These are phyloP conservation scores for Ammospiza nelsoni DNA, from an alignment of 2,113 vertebrate species.

Conservation along the genomic window DNA sequence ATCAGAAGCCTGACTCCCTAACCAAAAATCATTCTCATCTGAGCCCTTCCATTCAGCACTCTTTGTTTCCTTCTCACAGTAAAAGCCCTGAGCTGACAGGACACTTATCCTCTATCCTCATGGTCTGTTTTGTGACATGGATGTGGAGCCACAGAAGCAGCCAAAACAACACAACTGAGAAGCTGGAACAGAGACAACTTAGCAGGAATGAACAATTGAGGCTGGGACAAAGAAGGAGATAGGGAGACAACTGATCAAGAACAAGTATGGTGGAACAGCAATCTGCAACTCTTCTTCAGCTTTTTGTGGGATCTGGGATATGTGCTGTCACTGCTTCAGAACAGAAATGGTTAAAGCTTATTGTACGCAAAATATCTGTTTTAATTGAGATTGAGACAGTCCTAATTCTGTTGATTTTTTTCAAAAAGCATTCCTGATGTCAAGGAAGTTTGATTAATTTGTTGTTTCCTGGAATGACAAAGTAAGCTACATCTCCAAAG, in stretches of 20 bases:
- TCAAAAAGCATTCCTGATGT: not conserved
- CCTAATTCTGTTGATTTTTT: not conserved
- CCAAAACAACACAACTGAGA: not conserved
- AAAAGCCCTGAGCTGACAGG: not conserved
- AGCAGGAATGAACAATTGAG: not conserved
- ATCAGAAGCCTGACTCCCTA: not conserved
- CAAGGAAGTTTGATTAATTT: not conserved
- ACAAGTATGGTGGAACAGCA: not conserved
- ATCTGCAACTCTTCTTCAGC: not conserved
- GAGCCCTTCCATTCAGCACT: not conserved
- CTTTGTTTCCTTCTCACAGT: not conserved
- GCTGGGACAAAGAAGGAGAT: not conserved
- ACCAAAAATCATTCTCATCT: not conserved
- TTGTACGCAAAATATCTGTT: not conserved
- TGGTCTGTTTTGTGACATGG: not conserved
- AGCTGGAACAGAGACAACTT: not conserved
- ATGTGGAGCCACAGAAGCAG: not conserved
- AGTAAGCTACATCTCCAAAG: not conserved
- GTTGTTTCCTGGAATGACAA: not conserved
- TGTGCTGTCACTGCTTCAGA: not conserved
- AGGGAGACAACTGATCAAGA: not conserved
- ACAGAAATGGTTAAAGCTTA: not conserved
- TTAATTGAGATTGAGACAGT: not conserved
- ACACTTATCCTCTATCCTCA: not conserved
- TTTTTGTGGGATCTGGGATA: not conserved